Conservation (phyloP, 2,888 invertebrate species). For the Laothoe populi region DNA sequence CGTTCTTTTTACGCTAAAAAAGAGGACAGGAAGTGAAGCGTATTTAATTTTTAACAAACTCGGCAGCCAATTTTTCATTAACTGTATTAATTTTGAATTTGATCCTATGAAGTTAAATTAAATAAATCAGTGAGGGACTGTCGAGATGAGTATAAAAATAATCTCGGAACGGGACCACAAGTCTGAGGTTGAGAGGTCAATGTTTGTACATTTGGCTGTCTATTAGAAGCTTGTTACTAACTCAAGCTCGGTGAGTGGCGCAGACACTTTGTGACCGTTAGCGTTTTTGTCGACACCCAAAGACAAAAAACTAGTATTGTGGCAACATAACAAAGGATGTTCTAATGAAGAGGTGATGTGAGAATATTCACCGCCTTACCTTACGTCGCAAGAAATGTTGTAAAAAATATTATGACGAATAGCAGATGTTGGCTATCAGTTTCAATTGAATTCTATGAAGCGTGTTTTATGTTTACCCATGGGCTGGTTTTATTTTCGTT, state of each 20-base stretch:
- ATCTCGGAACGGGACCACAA: conserved; percentile 52
- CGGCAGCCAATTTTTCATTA: conserved; percentile 63
- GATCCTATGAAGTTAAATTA: conserved; percentile 71
- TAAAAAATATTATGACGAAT: conserved; percentile 38
- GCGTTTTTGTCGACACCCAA: conserved; percentile 55
- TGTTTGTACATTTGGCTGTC: conserved; percentile 53
- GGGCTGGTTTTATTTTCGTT: conserved; percentile 18
- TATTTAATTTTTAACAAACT: conserved; percentile 71
- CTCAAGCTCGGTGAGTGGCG: conserved; percentile 42
- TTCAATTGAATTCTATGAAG: conserved; percentile 11
- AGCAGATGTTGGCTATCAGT: conserved; percentile 23
- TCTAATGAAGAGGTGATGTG: conserved; percentile 61
- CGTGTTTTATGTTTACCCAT: conserved; percentile 20
- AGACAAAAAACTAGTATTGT: conserved; percentile 67
- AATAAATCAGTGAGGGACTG: conserved; percentile 59
- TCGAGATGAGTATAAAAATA: conserved; percentile 43
- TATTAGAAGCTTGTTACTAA: conserved; percentile 42
- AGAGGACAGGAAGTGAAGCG: conserved; percentile 61
- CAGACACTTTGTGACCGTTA: conserved; percentile 54
- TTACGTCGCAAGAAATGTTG: conserved; percentile 37
- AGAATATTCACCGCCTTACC: conserved; percentile 45
- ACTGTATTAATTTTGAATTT: conserved; percentile 70
- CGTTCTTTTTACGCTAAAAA: conserved; percentile 50
- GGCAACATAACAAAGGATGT: conserved; percentile 61
- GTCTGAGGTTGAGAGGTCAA: conserved; percentile 56